Conservation (phyloP, 37 sponge, comb jelly and placozoan species). For the Spongilla lacustris region DNA sequence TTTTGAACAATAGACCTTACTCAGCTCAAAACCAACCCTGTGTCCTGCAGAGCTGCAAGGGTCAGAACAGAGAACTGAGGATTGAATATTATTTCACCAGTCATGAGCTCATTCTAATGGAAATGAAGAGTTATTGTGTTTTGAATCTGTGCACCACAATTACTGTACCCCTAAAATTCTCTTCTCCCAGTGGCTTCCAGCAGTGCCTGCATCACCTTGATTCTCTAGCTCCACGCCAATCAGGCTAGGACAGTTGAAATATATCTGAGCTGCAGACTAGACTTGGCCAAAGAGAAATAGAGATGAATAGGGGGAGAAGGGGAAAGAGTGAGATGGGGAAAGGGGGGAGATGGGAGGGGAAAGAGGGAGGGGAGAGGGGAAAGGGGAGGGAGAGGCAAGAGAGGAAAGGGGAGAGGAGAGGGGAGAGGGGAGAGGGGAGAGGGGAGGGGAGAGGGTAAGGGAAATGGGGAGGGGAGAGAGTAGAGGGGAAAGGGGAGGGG, state of each 20-base stretch:
- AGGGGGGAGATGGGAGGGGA: not conserved
- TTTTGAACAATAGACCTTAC: too few species aligned
- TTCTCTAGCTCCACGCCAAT: conserved; percentile 83
- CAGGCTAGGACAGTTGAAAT: conserved; percentile 72
- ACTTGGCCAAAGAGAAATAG: too few species aligned
- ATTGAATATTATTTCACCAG: conserved; percentile 69
- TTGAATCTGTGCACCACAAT: not conserved
- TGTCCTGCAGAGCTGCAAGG: conserved; percentile 76
- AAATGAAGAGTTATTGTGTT: not conserved
- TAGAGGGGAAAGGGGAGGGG: too few species aligned
- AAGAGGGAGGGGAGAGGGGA: too few species aligned
- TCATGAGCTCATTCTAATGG: conserved; percentile 85
- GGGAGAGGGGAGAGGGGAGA: too few species aligned
- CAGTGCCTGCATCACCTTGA: conserved; percentile 77
- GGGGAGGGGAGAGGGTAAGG: too few species aligned
- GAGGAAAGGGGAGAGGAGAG: too few species aligned
- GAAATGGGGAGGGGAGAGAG: too few species aligned
- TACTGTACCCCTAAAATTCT: conserved; percentile 68
- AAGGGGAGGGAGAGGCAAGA: not conserved
- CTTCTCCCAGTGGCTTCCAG: conserved; percentile 81
- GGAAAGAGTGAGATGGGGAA: not conserved
- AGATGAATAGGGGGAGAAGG: too few species aligned
- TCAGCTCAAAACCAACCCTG: conserved; percentile 79
- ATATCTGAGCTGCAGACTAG: conserved; percentile 52
- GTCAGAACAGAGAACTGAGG: conserved; percentile 75